Evolutionary conservation across 2,888 invertebrate species (phyloP), one percentile per base, ranked within the genome.

Genomic region (Andrena fulva): DNA sequence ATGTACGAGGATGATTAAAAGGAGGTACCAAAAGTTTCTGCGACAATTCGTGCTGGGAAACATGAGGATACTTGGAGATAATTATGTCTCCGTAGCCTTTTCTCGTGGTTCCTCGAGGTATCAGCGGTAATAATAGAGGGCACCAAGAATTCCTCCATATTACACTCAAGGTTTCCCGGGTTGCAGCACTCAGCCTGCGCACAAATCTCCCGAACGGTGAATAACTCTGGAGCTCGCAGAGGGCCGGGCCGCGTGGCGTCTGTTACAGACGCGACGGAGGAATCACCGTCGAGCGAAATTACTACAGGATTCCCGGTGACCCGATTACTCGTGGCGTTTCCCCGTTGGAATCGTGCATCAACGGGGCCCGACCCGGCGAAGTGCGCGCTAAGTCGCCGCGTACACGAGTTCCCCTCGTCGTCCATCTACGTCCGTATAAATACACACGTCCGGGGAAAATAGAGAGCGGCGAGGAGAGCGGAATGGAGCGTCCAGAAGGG

Each of bases 391-490:
- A 60, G 50, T 31, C 66, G 42, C 24, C 56, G 66, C 29, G 50
- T 66, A 48, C 69, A 31, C 31, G 52, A 24, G 31, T 52, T 16
- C 54, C 50, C 10, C 27, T n/a, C 20, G 54, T 50, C 60, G 31
- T 60, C 16, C 29, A 27, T 73, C 56, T 35, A 33, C 29, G 64
- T 48, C 59, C 56, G 62, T 62, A 33, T 79, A 79, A 64, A 76
- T 63, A 60, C 29, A 59, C 50, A 66, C 7, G 50, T 27, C 33
- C 42, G 42, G 69, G 59, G 63, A 72, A 78, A 84, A 77, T 85
- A 71, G 72, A 80, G 73, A 66, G 50, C 27, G 73, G 63, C 66
- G 76, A 74, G 70, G 76, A 81, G 74, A 70, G 66, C 29, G 54
- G 54, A 33, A 33, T 29, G n/a, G 24, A 8, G 20, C 42, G 27